Evolutionary conservation across 2,113 vertebrate genomes (phyloP), one percentile per base, ranked within the genome.

Genomic region (Corynorhinus townsendii): DNA sequence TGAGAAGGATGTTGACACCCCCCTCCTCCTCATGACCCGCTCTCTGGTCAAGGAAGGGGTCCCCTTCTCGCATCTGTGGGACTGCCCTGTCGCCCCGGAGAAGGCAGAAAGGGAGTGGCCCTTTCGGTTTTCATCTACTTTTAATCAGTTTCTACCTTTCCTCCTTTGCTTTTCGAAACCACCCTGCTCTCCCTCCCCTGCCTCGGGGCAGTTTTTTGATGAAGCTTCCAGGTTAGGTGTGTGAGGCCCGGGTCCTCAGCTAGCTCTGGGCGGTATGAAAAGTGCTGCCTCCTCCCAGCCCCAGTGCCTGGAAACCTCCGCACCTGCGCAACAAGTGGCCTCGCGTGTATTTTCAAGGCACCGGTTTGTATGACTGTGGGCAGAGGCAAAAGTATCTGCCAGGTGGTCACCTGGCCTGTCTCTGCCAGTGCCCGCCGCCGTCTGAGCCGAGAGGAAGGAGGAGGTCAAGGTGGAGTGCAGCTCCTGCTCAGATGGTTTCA

Each of bases 261-360:
- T 17, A n/a, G 59, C 69, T 56, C 16, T 26, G 72, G 33, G 62
- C 7, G 0, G 40, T 77, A 4, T 49, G n/a, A 28, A 72, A 75
- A 93, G 81, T 10, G 56, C 89, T 77, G 49, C 59, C 47, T 40
- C 7, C 43, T 54, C 72, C 73, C 33, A 35, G 45, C 30, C 43
- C 62, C 30, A 35, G 5, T 9, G 56, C 49, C 82, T 33, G 72
- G 12, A 76, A 76, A 54, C 84, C 83, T 43, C 40, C 2, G 11
- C 84, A 84, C n/a, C 71, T 0, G 35, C 54, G 88, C 95, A 47
- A 93, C 96, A 92, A 52, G 93, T 96, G 92, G 45, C 75, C 43
- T 71, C 2, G 1, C 52, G 19, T 81, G 28, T 66, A 22, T 72
- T 85, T 88, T 59, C 82, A 72, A 62, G 28, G 26, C 35, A 22